phyloP scores from a whole-genome alignment of 2,797 vertebrate genomes.

The Rousettus madagascariensis region DNA sequence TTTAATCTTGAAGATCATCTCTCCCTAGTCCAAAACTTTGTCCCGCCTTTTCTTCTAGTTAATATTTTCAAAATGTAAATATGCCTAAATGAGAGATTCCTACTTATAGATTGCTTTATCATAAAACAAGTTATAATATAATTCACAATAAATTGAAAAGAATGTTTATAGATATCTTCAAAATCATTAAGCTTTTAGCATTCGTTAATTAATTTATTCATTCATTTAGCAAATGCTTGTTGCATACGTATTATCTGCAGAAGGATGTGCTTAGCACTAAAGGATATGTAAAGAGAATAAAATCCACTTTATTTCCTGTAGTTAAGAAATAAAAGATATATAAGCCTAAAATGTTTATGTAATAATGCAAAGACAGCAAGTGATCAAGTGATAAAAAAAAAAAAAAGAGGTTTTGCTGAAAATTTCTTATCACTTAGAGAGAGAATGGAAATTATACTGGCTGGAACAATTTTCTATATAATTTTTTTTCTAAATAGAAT shows the following conservation, averaged over 20 bases:
- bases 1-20: neutral
- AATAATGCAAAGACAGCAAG: neutral
- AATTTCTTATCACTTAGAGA: conserved; percentile 13
- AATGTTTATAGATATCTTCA: neutral
- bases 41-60: neutral
- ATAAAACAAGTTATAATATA: neutral
- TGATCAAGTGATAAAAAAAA: neutral
- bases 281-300: neutral
- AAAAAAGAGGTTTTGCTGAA: neutral
- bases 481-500: conserved; percentile 1
- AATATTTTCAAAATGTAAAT: neutral
- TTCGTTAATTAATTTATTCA: neutral
- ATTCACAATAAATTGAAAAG: neutral
- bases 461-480: neutral
- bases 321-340: neutral
- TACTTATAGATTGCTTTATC: neutral
- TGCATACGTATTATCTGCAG: neutral
- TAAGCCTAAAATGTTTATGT: neutral
- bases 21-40: neutral
- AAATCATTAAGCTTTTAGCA: neutral
- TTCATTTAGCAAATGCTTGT: neutral
- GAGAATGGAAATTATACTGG: neutral
- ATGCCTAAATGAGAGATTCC: neutral
- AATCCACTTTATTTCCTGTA: neutral
- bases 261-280: neutral